Evolutionary conservation across 2,888 invertebrate genomes (phyloP).

Genomic region (Eilema griseolum): DNA sequence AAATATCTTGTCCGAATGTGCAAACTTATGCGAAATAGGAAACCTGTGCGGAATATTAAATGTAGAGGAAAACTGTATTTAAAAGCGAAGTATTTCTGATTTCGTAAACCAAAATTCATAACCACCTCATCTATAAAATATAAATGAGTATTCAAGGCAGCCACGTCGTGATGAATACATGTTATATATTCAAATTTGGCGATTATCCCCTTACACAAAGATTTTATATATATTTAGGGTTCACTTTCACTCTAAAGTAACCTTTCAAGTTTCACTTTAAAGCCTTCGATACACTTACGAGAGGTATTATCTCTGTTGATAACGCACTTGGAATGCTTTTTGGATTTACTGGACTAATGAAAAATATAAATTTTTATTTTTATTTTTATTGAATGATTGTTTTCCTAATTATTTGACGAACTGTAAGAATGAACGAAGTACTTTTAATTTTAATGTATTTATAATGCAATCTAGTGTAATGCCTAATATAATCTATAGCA

Average conservation of each 20-base stretch:
- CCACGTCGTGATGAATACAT: background rate
- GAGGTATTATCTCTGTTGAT: background rate
- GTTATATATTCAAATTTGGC: background rate
- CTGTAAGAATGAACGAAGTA: no score
- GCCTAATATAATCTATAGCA: no score
- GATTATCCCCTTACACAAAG: background rate
- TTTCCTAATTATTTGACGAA: no score
- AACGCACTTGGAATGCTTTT: background rate
- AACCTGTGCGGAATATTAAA: conserved; percentile 13
- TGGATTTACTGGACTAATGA: background rate
- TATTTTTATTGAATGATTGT: no score
- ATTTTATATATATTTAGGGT: conserved; percentile 10
- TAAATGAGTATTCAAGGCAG: conserved; percentile 11
- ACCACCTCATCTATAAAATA: conserved; percentile 15
- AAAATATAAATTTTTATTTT: no score
- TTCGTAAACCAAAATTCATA: conserved; percentile 12
- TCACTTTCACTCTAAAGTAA: conserved; percentile 13
- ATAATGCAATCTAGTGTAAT: no score
- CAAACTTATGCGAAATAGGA: conserved; percentile 2
- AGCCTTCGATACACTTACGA: background rate
- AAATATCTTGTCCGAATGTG: conserved; percentile 7
- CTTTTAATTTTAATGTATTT: no score
- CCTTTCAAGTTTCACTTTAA: conserved; percentile 6
- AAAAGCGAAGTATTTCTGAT: background rate
- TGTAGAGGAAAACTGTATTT: background rate